A percentile compares a stretch with the other conserved stretches of the same genome.
Evolutionary conservation across 2,113 vertebrate genomes (phyloP).

Genomic region (Cricetomys ansorgei): DNA sequence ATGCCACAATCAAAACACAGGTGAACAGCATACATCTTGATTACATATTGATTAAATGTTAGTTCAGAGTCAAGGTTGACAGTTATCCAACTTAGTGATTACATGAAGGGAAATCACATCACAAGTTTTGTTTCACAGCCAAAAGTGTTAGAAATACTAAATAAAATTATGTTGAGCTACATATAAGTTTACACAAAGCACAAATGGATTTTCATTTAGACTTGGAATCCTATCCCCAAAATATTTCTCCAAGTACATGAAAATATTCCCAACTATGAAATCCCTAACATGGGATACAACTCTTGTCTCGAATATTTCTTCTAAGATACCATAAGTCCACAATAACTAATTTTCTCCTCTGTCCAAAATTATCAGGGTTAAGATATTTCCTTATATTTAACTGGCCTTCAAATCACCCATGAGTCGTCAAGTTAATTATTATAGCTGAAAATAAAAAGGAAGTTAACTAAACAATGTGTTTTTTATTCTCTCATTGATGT

Average conservation of each 20-base stretch:
- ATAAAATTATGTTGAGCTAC: not conserved
- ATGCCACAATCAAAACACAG: not conserved
- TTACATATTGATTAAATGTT: not conserved
- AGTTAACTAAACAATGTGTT: not conserved
- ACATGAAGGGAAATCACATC: no score
- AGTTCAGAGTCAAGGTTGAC: not conserved
- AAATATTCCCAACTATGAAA: not conserved
- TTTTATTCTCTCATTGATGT: not conserved
- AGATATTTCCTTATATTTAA: not conserved
- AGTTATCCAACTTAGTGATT: no score
- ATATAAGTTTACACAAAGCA: not conserved
- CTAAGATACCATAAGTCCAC: not conserved
- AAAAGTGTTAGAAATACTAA: not conserved
- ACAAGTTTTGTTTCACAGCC: not conserved
- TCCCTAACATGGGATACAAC: not conserved
- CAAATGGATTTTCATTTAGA: not conserved
- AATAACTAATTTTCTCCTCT: not conserved
- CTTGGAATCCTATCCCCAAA: not conserved
- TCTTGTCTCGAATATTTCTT: not conserved
- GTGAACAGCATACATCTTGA: not conserved
- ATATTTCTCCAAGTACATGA: not conserved
- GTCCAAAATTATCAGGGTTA: not conserved
- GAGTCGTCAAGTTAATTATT: not conserved
- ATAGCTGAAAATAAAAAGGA: not conserved
- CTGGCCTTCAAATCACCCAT: not conserved